Evolutionary conservation across 1,140 invertebrate species (phyloP), one percentile per base, ranked within the genome.

Genomic region (Atta texana): DNA sequence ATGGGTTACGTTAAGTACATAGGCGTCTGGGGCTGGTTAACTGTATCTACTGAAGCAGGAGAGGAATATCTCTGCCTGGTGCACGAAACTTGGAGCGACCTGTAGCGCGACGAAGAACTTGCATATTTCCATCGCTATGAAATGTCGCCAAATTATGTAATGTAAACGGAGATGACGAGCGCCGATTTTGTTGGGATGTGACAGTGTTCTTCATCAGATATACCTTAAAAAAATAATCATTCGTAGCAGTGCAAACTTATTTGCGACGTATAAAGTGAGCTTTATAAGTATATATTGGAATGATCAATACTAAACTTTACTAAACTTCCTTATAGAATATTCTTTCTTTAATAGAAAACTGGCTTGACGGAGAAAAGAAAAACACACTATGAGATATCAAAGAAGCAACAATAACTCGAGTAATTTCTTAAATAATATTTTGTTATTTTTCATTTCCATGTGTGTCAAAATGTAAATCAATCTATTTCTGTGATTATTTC

Each of bases 1-100:
- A 95, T 92, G 94, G 94, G 93, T 95, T 95, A 93, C 92, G 93
- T 94, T 94, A 95, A 94, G 94, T 94, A 95, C 93, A 95, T 94
- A 95, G 94, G 94, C 93, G 93, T 94, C 93, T 94, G 91, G 91
- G 91, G 89, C 87, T 93, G 93, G 94, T 94, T 94, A 91, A 88
- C 90, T 93, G 90, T 59, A 92, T 93, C 92, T 91, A 92, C 86
- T 91, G 44, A 55, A 21, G 66, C 66, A 21, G 39, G 49, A 51
- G 49, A 74, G 76, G 81, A 75, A 78, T 74, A 81, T 74, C 51
- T 61, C 53, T 14, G 8, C 28, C 66, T 53, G 14, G 64, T 61
- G 66, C 34, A 34, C 21, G 64, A 81, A 92, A 93, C 92, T 94
- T 91, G 93, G 90, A 92, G 91, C 91, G 85, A 55, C 85, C 88